Base-by-base conservation (phyloP, 1,140 invertebrate species). In the Drosophila busckii region DNA sequence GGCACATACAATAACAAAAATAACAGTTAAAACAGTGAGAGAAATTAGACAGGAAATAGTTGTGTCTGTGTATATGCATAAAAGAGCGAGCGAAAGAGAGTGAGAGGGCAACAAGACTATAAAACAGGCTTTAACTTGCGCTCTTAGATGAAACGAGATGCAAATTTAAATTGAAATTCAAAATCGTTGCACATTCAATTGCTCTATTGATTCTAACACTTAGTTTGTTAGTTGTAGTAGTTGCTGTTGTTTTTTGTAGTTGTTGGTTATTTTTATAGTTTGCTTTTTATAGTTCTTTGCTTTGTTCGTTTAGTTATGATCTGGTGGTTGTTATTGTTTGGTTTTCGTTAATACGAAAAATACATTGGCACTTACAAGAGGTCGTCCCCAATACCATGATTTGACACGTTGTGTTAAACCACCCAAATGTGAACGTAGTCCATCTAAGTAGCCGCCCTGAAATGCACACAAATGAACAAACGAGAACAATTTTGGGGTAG, bases 341-440 rank as follows among this genome's bases (percentile, higher is more conserved):
- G 44, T 41, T 60, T 61, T 60, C 56, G 40, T 50, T 60, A 60
- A 53, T 25, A 84, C 70, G 80, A 84, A 85, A 85, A 86, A 86
- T 86, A 85, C 82, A 85, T 83, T 82, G 85, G 89, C 91, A 95
- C 94, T 95, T 95, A 95, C 94, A 91, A 95, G 93, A 93, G 94
- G 94, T 92, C 93, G 93, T 92, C 94, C 94, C 94, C 94, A 95
- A 93, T 96, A 96, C 94, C 94, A 96, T 90, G 94, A 95, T 92
- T 95, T 96, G 90, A 95, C 94, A 92, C 94, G 94, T 92, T 95
- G 94, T 90, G 94, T 96, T 91, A 94, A 93, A 90, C 94, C 94
- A 91, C 94, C 94, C 89, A 95, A 93, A 90, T 94, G 94, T 89
- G 93, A 94, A 89, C 93, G 93, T 90, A 95, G 93, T 90, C 94